Evolutionary conservation across 2,888 invertebrate species (phyloP), one percentile per base, ranked within the genome.

Genomic region (Andrena dorsata): DNA sequence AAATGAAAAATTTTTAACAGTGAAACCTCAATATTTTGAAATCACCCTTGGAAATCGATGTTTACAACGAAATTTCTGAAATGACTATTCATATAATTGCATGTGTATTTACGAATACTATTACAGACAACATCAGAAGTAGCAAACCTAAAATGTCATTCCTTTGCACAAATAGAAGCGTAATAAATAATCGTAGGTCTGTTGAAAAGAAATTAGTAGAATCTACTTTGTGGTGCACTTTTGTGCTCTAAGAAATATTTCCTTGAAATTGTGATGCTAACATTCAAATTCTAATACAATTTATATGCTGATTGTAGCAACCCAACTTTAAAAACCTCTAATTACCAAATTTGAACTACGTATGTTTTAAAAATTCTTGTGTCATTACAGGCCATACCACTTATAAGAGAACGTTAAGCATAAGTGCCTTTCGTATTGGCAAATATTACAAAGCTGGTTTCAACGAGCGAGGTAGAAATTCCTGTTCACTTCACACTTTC

Each of bases 401-500:
- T 13, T 13, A 16, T 28, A 65, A 3, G 35, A 1, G 20, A 30
- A 26, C 41, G 68, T 32, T 1, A 7, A 26, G n/a, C 32, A 30
- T 16, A 49, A 74, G 30, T 56, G 49, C 58, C 20, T 61, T 28
- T 61, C 28, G 20, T 35, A 23, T 70, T 61, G 32, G 7, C 10
- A 20, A n/a, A 23, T 49, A 35, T 75, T 70, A 56, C 61, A 51
- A 75, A 75, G 70, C 75, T 26, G 60, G 70, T 32, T 35, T 61
- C 60, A 26, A 23, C 61, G 58, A 35, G 60, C 20, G 56, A 51
- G 61, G 10, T 61, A 75, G 51, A 70, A 75, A 75, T 75, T 75
- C 75, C 75, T 70, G 71, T 51, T 75, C 70, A 75, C 51, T 75
- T 75, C 35, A 61, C 71, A 75, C 70, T 75, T 75, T 75, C 61